Percentiles rank a stretch among this genome's conserved stretches.
Conservation (phyloP, 92 coral and sea anemone species). For the Hydrozoanthus gracilis region DNA sequence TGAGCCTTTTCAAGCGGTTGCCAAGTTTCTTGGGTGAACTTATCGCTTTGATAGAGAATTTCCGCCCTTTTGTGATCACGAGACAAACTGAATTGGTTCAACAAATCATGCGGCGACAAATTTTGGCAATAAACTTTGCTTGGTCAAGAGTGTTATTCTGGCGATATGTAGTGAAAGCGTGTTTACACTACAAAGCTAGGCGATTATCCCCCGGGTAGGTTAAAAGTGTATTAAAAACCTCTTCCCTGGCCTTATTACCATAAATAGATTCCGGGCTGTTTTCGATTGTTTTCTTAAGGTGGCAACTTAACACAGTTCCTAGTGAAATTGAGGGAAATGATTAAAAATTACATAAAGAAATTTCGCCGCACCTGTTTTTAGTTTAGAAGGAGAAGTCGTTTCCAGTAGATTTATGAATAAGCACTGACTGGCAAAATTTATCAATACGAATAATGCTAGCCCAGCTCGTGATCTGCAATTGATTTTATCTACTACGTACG, state of each 20-base stretch:
- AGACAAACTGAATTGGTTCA: constrained; percentile 22
- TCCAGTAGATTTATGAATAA: not conserved
- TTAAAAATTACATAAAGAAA: not conserved
- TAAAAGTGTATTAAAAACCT: constrained; percentile 43
- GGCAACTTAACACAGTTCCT: not conserved
- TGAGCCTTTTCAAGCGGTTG: constrained; percentile 32
- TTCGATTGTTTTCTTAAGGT: constrained; percentile 27
- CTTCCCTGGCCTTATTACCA: constrained; percentile 27
- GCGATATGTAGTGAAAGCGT: not conserved
- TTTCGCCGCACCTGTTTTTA: not conserved
- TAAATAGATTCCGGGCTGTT: constrained; percentile 46
- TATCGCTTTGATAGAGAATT: constrained; percentile 35
- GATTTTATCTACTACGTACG: too few relatives aligned
- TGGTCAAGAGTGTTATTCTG: not conserved
- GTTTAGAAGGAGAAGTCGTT: not conserved
- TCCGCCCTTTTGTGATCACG: constrained; percentile 47
- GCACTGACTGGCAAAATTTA: not conserved
- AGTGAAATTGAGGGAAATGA: not conserved
- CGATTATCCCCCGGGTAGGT: constrained; percentile 48
- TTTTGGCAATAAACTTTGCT: constrained; percentile 22
- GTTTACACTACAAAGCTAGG: constrained; percentile 27
- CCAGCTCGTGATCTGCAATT: not conserved
- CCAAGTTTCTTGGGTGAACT: constrained; percentile 50
- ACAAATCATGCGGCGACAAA: constrained; percentile 6
- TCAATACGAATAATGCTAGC: not conserved